These are phyloP conservation scores for Mechanitis mazaeus DNA, from an alignment of 2,888 invertebrate genomes.

Conservation along the genomic window DNA sequence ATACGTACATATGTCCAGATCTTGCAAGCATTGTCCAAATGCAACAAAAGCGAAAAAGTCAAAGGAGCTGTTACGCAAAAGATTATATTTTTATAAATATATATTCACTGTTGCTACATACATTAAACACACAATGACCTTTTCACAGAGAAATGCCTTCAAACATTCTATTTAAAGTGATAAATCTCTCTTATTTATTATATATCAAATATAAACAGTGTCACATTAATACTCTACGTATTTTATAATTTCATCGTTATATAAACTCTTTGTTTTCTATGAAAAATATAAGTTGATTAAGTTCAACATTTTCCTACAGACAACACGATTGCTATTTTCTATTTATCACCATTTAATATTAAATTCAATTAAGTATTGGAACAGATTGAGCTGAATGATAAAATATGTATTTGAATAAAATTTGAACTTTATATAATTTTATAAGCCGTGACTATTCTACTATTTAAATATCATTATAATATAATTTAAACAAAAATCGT, in stretches of 20 bases:
- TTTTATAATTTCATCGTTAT: constrained; percentile 14
- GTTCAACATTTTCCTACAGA: constrained; percentile 16
- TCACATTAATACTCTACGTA: constrained; percentile 8
- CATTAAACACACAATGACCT: no score
- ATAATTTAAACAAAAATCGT: background rate
- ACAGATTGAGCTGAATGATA: constrained; percentile 15
- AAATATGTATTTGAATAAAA: constrained; percentile 8
- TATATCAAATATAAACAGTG: constrained; percentile 9
- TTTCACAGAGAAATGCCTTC: background rate
- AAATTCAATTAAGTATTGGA: constrained; percentile 14
- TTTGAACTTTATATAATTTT: constrained; percentile 8
- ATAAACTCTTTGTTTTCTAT: constrained; percentile 25
- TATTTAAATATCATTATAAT: constrained; percentile 7
- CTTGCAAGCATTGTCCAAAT: background rate
- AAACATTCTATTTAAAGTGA: background rate
- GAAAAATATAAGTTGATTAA: constrained; percentile 29
- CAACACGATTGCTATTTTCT: constrained; percentile 15
- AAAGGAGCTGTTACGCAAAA: background rate
- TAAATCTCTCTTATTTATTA: background rate
- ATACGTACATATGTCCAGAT: background rate
- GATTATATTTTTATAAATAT: no score
- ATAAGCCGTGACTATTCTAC: constrained; percentile 4
- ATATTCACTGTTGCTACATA: no score
- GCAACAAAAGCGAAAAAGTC: background rate
- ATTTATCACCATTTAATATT: constrained; percentile 12